Conservation (phyloP, 2,113 vertebrate genomes). For the Podilymbus podiceps region DNA sequence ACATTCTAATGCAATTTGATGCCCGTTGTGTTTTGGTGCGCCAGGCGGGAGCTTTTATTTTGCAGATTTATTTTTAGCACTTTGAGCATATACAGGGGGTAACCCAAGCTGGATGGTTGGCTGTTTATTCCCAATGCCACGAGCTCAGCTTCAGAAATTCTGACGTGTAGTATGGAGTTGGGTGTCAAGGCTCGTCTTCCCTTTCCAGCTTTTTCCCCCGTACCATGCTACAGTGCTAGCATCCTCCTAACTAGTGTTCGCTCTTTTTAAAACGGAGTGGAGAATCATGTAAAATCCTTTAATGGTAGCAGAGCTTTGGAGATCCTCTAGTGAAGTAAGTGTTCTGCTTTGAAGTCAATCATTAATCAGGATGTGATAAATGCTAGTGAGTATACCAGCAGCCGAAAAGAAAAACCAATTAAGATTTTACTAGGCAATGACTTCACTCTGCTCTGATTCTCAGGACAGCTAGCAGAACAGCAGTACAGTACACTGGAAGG, state of each 20-base stretch:
- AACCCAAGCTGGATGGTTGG: not conserved
- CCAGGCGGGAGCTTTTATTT: constrained; percentile 74
- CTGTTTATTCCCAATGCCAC: not conserved
- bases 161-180: not conserved
- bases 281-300: not conserved
- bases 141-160: not conserved
- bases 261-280: not conserved
- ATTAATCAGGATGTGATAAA: constrained; percentile 1
- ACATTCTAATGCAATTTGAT: constrained; percentile 92
- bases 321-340: not conserved
- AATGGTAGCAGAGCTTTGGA: not conserved
- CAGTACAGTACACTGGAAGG: not conserved
- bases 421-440: not conserved
- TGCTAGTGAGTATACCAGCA: not conserved
- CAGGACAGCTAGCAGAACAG: not conserved
- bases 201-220: not conserved
- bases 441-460: not conserved
- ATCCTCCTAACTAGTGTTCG: not conserved
- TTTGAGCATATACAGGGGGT: not conserved
- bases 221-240: accelerated
- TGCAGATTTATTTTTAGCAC: constrained; percentile 80
- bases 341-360: not conserved
- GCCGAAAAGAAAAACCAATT: not conserved
- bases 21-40: constrained; percentile 79
- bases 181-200: not conserved